Evolutionary conservation across 2,888 invertebrate genomes (phyloP).

Genomic region (Andrena chrysosceles): DNA sequence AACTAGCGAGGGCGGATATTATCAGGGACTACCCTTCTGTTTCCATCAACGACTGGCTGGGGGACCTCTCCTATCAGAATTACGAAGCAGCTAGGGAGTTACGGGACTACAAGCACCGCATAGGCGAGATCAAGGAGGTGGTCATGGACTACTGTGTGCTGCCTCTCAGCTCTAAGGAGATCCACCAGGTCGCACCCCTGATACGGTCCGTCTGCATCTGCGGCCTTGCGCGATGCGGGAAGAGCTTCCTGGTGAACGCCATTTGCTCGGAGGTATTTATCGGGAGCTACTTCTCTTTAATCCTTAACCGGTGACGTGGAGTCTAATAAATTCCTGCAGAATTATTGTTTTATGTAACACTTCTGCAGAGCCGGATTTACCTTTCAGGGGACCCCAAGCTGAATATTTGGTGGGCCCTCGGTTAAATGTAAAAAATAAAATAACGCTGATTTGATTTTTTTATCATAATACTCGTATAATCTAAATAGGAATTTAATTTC

Average conservation of each 20-base stretch:
- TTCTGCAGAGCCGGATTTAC: no score
- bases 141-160: slow-evolving; percentile 88
- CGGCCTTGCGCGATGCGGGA: slow-evolving; percentile 90
- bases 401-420: no score
- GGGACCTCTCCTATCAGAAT: slow-evolving; percentile 89
- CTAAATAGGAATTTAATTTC: no score
- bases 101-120: slow-evolving; percentile 86
- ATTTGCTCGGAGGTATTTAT: slow-evolving; percentile 88
- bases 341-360: no score
- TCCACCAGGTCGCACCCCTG: slow-evolving; percentile 78
- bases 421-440: no score
- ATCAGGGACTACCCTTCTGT: slow-evolving; percentile 88
- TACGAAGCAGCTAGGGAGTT: slow-evolving; percentile 85
- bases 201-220: slow-evolving; percentile 86
- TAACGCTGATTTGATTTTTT: no score
- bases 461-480: no score
- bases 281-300: no score
- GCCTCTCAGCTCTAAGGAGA: slow-evolving; percentile 85
- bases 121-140: slow-evolving; percentile 88
- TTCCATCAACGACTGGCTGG: slow-evolving; percentile 88
- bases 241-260: slow-evolving; percentile 90
- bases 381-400: no score
- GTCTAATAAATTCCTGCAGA: no score
- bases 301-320: no score
- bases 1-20: slow-evolving; percentile 89